Base-by-base conservation (phyloP, 2,888 invertebrate genomes). In the Paralinhomoeus sp. region DNA sequence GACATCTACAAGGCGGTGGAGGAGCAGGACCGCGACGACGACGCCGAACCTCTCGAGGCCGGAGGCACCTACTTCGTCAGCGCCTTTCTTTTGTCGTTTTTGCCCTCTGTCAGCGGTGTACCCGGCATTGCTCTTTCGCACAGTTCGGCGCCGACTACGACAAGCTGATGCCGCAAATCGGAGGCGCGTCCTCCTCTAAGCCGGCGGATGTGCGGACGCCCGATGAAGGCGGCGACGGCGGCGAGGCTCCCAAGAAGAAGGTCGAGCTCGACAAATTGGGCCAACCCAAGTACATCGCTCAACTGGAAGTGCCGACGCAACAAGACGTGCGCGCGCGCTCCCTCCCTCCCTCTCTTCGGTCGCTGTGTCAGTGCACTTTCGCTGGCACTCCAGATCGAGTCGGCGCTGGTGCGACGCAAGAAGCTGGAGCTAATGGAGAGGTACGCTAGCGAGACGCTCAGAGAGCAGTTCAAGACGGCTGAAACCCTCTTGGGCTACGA, bases 291-390 rank as follows among this genome's bases (percentile, higher is more conserved):
- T 47, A 24, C 41, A 47, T 47, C 37, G 43, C 47, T 21, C 47
- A 85, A 62, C 85, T 85, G 39, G 77, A 83, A 9, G 84, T 93
- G 31, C 91, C 91, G 0, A 78, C 82, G 17, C 89, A 91, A 64
- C 77, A 79, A 64, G 85, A 91, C 54, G 65, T 67, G 45, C 40
- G 48, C 41, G 15, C 31, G 21, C 1, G 9, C 22, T 20, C 37
- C n/a, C 13, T 18, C 9, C 17, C n/a, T 18, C 21, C 34, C 2
- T 20, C 17, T 20, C 17, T 18, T 36, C 18, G 7, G 17, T 37
- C 23, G 7, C 37, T 37, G 17, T 37, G 17, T 22, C 22, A 37
- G 17, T 17, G 2, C 20, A 9, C 12, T 12, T 27, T 27, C 27
- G 7, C 12, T 5, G 12, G 7, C 27, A 27, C 27, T 53, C 13